Percentiles rank a stretch among this genome's conserved stretches.
Conservation (phyloP, 2,888 invertebrate species). For the Aporophyla nigra region DNA sequence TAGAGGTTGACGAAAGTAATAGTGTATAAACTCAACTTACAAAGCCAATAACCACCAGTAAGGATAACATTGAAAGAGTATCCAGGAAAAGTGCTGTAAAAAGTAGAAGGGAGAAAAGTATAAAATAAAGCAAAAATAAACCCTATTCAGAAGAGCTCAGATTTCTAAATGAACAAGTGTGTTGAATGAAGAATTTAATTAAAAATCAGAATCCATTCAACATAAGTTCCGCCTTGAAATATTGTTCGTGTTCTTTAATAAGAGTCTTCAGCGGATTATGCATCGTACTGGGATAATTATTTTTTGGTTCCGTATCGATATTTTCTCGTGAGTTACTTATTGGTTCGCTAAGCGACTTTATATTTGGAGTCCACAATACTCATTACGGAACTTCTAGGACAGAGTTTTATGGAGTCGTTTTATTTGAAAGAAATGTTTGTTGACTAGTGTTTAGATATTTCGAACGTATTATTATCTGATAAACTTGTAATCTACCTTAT, state of each 20-base stretch:
- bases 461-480: background rate
- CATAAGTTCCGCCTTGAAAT: constrained; percentile 54
- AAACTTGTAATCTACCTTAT: background rate
- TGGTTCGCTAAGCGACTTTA: constrained; percentile 6
- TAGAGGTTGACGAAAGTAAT: constrained; percentile 20
- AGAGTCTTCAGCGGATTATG: constrained; percentile 35
- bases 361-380: constrained; percentile 6
- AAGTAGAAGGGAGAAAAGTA: constrained; percentile 38
- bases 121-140: constrained; percentile 57
- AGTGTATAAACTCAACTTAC: constrained; percentile 30
- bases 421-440: background rate
- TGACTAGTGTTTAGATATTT: background rate
- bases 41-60: constrained; percentile 20
- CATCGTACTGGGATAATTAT: constrained; percentile 12
- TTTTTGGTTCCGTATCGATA: constrained; percentile 31
- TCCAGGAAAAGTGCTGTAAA: constrained; percentile 35
- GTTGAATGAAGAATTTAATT: constrained; percentile 66
- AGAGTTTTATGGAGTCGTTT: background rate
- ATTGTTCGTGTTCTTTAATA: constrained; percentile 51
- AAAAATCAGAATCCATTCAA: constrained; percentile 66
- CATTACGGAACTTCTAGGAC: background rate
- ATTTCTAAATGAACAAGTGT: constrained; percentile 66
- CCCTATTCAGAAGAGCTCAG: constrained; percentile 53
- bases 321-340: constrained; percentile 33
- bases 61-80: constrained; percentile 42